Percentiles rank a stretch among this genome's conserved stretches.
Conservation (phyloP, 2,113 vertebrate genomes). For the Meriones unguiculatus region DNA sequence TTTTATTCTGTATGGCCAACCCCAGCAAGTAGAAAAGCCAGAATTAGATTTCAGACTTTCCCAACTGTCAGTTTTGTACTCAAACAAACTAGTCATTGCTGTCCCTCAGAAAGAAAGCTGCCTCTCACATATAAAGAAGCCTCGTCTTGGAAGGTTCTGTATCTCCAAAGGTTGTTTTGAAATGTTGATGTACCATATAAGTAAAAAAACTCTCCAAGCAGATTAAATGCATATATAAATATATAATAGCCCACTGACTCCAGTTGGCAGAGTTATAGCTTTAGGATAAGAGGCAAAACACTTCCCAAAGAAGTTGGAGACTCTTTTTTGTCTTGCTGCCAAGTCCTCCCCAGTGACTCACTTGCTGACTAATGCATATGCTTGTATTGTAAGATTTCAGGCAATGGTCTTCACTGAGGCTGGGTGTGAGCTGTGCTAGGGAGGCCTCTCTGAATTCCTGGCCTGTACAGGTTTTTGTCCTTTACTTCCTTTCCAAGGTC, state of each 20-base stretch:
- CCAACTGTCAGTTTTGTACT: slow-evolving; percentile 82
- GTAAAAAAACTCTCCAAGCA: slow-evolving; percentile 80
- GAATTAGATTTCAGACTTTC: slow-evolving; percentile 76
- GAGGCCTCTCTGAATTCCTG: background rate
- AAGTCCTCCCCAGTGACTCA: slow-evolving; percentile 62
- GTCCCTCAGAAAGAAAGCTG: slow-evolving; percentile 80
- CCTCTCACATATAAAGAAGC: slow-evolving; percentile 74
- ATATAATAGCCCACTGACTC: slow-evolving; percentile 83
- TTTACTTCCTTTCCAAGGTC: background rate
- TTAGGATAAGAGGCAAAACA: slow-evolving; percentile 83
- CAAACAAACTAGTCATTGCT: slow-evolving; percentile 81
- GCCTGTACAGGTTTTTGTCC: background rate
- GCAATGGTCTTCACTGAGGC: slow-evolving; percentile 39
- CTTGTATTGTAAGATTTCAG: slow-evolving; percentile 61
- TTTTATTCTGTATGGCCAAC: slow-evolving; percentile 76
- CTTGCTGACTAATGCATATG: slow-evolving; percentile 72
- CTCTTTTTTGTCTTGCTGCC: slow-evolving; percentile 79
- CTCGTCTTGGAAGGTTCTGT: slow-evolving; percentile 74
- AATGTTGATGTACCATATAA: slow-evolving; percentile 83
- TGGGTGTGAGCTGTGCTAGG: background rate
- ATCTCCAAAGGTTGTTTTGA: slow-evolving; percentile 83
- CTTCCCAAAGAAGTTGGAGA: slow-evolving; percentile 79
- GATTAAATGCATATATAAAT: slow-evolving; percentile 85
- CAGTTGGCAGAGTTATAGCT: slow-evolving; percentile 81
- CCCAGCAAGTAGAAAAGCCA: slow-evolving; percentile 74